Evolutionary conservation across 2,888 invertebrate genomes (phyloP).

Genomic region (Congeria kusceri): DNA sequence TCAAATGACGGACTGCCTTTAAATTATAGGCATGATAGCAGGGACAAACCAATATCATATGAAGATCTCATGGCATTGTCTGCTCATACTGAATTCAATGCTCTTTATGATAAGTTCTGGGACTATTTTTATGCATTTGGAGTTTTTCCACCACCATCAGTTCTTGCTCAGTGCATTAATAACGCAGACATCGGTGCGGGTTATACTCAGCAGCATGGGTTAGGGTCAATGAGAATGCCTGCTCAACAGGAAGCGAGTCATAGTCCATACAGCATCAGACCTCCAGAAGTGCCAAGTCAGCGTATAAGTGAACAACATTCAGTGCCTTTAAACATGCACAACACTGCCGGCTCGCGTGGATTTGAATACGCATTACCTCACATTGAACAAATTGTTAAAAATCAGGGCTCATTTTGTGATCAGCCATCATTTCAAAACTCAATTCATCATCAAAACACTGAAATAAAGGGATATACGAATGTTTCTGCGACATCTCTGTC

Average conservation of each 20-base stretch:
- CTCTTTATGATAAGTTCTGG: slow-evolving; percentile 78
- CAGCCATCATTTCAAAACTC: not conserved
- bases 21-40: slow-evolving; percentile 19
- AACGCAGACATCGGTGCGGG: not conserved
- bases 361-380: not conserved
- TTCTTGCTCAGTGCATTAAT: slow-evolving; percentile 22
- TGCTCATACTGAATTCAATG: slow-evolving; percentile 61
- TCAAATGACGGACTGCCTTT: slow-evolving; percentile 31
- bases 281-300: no score
- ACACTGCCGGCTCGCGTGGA: not conserved
- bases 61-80: slow-evolving; percentile 69
- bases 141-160: slow-evolving; percentile 75
- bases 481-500: not conserved
- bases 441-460: not conserved
- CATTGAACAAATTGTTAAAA: not conserved
- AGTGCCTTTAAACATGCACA: slow-evolving; percentile 2
- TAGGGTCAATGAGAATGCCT: not conserved
- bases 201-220: slow-evolving; percentile 2
- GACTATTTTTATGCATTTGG: slow-evolving; percentile 78
- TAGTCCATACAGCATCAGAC: no score
- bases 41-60: slow-evolving; percentile 63
- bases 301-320: not conserved
- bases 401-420: not conserved
- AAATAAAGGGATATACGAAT: not conserved
- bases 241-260: not conserved